Conservation (phyloP, 2,113 vertebrate species). For the Hydrolagus affinis region DNA sequence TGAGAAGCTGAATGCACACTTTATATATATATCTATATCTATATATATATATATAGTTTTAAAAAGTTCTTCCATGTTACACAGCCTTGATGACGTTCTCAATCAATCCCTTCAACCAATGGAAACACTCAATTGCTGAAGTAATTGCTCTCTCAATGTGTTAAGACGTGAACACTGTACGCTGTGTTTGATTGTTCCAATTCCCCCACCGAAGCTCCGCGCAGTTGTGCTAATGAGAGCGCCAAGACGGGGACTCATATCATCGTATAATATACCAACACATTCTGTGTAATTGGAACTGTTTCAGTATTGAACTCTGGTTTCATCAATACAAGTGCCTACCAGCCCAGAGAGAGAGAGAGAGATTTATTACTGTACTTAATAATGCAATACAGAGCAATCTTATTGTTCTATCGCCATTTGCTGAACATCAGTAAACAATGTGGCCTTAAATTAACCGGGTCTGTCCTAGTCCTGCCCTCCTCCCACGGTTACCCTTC, state of each 20-base stretch:
- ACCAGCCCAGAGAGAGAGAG: not conserved
- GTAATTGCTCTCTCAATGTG: not conserved
- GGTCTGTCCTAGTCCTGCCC: not conserved
- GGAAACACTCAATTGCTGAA: not conserved
- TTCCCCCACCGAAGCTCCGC: no score
- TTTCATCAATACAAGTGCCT: not conserved
- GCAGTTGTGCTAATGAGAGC: not conserved
- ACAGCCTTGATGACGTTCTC: not conserved
- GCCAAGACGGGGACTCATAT: not conserved
- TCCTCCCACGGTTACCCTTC: not conserved
- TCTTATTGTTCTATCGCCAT: not conserved
- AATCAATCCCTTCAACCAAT: not conserved
- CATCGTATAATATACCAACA: not conserved
- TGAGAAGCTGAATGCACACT: not conserved
- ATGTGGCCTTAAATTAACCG: not conserved
- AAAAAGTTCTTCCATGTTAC: not conserved
- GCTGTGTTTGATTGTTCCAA: no score
- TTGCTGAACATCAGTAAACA: not conserved
- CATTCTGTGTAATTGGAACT: not conserved
- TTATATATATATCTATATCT: no score
- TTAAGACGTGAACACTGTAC: not conserved
- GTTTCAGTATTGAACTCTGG: not conserved
- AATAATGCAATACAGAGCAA: not conserved
- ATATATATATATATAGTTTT: no score
- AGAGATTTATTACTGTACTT: not conserved